Conservation (phyloP, 2,113 vertebrate species). For the Plestiodon gilberti region DNA sequence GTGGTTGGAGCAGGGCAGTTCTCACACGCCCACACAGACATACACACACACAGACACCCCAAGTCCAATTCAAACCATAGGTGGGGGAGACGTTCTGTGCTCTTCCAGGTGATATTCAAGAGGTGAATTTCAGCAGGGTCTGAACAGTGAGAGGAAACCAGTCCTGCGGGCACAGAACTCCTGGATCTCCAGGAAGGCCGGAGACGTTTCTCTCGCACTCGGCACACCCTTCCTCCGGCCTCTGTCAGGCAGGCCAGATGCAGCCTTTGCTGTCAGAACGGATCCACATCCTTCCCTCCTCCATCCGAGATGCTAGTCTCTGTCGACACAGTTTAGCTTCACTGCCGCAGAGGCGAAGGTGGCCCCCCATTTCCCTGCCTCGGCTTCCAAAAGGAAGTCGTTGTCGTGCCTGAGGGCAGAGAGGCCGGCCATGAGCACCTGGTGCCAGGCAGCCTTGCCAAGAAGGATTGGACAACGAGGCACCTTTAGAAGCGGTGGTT, state of each 20-base stretch:
- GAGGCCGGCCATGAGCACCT: background rate
- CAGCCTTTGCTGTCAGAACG: background rate
- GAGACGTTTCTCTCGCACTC: too few relatives aligned
- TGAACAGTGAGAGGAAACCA: background rate
- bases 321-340: background rate
- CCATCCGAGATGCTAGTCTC: background rate
- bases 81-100: too few relatives aligned
- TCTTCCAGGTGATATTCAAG: background rate
- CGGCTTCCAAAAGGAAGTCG: background rate
- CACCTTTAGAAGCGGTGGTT: too few relatives aligned
- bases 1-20: rapidly evolving
- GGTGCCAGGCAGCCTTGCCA: too few relatives aligned
- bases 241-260: background rate
- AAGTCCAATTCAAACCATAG: too few relatives aligned
- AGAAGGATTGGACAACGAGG: too few relatives aligned
- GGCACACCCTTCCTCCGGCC: background rate
- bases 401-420: background rate
- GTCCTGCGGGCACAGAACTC: background rate
- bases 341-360: background rate
- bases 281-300: background rate
- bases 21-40: too few relatives aligned
- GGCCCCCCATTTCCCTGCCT: background rate
- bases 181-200: background rate
- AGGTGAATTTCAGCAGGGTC: rapidly evolving
- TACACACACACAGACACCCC: too few relatives aligned